phyloP scores from a whole-genome alignment of 2,113 vertebrate species.

The Myocastor coypus region DNA sequence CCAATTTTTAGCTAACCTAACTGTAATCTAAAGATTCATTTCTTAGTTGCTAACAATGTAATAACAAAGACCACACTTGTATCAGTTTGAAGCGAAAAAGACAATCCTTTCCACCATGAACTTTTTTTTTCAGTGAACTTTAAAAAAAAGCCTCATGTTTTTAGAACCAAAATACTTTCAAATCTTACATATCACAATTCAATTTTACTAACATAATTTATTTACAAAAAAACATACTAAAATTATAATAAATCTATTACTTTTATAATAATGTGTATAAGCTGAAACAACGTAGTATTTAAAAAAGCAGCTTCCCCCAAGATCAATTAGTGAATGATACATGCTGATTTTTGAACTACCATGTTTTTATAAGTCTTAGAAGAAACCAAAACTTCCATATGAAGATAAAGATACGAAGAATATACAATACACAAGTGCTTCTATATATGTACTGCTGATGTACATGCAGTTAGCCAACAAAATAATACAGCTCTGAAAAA shows the following conservation, averaged over 20 bases:
- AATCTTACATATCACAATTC: constrained; percentile 31
- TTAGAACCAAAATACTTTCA: constrained; percentile 3
- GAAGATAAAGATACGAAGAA: constrained; percentile 82
- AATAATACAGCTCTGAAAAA: constrained; percentile 81
- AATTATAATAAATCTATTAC: constrained; percentile 27
- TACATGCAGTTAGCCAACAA: constrained; percentile 83
- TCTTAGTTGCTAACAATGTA: constrained; percentile 22
- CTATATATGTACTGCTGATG: constrained; percentile 81
- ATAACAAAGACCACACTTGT: background rate
- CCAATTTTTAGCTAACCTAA: constrained; percentile 21
- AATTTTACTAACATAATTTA: constrained; percentile 56
- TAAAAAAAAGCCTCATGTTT: constrained; percentile 28
- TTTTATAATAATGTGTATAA: constrained; percentile 6
- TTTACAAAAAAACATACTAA: constrained; percentile 51
- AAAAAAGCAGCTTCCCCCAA: constrained; percentile 28
- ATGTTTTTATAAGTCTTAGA: constrained; percentile 73
- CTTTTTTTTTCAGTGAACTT: too few species aligned
- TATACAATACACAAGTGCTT: constrained; percentile 80
- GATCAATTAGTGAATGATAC: constrained; percentile 65
- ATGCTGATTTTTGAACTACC: constrained; percentile 64
- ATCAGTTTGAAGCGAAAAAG: constrained; percentile 28
- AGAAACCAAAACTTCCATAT: constrained; percentile 81
- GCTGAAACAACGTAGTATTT: constrained; percentile 44
- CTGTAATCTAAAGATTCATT: constrained; percentile 47
- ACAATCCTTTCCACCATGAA: background rate